Evolutionary conservation across 2,888 invertebrate species (phyloP), one percentile per base, ranked within the genome.

Genomic region (Cephus pygmeus): DNA sequence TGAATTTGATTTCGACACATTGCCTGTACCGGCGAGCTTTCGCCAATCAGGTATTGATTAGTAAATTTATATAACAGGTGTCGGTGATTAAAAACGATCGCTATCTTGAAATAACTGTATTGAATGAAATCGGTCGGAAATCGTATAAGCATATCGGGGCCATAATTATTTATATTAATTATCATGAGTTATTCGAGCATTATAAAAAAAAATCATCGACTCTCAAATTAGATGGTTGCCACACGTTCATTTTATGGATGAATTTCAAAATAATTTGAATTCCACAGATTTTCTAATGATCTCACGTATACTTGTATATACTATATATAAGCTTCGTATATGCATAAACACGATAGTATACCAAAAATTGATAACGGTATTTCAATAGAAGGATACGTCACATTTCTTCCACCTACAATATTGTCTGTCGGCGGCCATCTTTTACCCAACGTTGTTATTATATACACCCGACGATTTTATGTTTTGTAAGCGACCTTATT

Each of bases 401-500:
- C 84, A 82, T 80, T 76, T 56, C 2, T 9, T 86, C 85, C 87
- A 85, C 86, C 87, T 87, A 88, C 87, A 85, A 85, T 82, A 83
- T 83, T 82, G 82, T 83, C 81, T 77, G 79, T 81, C 77, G 80
- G 73, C 78, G 76, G 76, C 56, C 79, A 79, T 81, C 79, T 80
- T 83, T 82, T 79, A 80, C 82, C 76, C 78, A 79, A 81, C 82
- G 82, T 84, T 82, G 80, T 85, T 85, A 84, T 85, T 85, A 81
- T 83, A 56, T 56, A 56, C 56, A 77, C 79, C 69, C 23, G 56
- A 74, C 75, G 73, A 87, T 87, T 88, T 88, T 84, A 87, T 84
- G 85, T 79, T 82, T 80, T 77, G 85, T 82, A 80, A 85, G 84
- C 85, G 84, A 87, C 85, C 87, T 88, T 87, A 88, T 88, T 87